Evolutionary conservation across 2,888 invertebrate species (phyloP).

Genomic region (Drosophila paramelanica): DNA sequence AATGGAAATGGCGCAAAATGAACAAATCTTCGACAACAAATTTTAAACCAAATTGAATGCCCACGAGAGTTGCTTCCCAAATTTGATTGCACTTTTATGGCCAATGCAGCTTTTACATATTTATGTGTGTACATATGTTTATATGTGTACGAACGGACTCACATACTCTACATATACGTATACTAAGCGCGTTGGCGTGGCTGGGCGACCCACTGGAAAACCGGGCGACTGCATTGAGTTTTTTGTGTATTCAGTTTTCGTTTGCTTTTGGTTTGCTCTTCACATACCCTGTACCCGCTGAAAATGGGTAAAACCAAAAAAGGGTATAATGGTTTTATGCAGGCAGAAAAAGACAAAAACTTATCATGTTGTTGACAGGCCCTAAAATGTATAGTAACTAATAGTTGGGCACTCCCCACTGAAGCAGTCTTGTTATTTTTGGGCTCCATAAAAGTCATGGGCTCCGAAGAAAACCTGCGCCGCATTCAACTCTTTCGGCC

Average conservation of each 20-base stretch:
- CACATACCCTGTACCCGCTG: not conserved
- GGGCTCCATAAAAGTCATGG: slow-evolving; percentile 42
- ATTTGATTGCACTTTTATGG: slow-evolving; percentile 59
- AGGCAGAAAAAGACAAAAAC: no score
- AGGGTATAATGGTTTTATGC: not conserved
- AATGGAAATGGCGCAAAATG: slow-evolving; percentile 9
- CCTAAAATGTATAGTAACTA: not conserved
- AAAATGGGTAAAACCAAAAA: no score
- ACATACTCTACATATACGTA: not conserved
- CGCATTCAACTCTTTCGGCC: slow-evolving; percentile 40
- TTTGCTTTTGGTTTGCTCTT: slow-evolving; percentile 10
- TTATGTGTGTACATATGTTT: not conserved
- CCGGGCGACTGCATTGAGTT: slow-evolving; percentile 8
- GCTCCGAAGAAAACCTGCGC: slow-evolving; percentile 51
- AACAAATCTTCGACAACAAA: slow-evolving; percentile 16
- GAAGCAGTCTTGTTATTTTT: slow-evolving; percentile 7
- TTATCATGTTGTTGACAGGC: no score
- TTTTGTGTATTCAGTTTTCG: slow-evolving; percentile 14
- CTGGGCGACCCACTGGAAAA: slow-evolving; percentile 21
- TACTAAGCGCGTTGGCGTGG: slow-evolving; percentile 3
- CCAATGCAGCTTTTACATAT: slow-evolving; percentile 16
- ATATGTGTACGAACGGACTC: not conserved
- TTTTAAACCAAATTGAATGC: slow-evolving; percentile 46
- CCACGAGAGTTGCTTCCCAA: slow-evolving; percentile 42
- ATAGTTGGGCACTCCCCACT: not conserved